A percentile compares a stretch with the other conserved stretches of the same genome.
Conservation (phyloP, 2,113 vertebrate species). For the Ariopsis seemanni region DNA sequence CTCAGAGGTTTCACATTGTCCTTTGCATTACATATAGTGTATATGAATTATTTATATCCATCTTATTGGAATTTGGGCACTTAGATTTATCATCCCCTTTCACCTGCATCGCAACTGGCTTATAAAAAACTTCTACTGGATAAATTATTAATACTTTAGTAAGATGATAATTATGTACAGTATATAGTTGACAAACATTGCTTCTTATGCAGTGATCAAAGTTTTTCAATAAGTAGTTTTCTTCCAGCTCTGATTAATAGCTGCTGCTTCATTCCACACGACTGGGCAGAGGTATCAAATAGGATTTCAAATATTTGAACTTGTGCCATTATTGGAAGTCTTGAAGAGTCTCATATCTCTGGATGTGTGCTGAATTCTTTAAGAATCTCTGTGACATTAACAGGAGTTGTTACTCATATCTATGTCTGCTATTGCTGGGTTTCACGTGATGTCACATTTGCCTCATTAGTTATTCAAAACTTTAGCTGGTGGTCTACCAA, state of each 20-base stretch:
- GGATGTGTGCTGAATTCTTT: neutral
- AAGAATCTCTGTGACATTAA: neutral
- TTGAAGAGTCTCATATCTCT: neutral
- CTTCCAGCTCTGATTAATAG: neutral
- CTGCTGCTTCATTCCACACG: neutral
- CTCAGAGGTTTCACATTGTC: neutral
- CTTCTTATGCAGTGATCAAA: neutral
- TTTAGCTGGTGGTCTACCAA: too few relatives aligned
- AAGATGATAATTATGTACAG: neutral
- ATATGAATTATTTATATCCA: neutral
- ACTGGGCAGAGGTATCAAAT: neutral
- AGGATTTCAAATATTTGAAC: conserved; percentile 13
- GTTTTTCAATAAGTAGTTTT: neutral
- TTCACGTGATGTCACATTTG: too few relatives aligned
- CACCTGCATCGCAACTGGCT: neutral
- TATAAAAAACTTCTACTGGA: neutral
- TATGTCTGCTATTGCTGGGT: neutral
- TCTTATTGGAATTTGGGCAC: neutral
- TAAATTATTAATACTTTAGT: neutral
- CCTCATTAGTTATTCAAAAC: too few relatives aligned
- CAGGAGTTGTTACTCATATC: neutral
- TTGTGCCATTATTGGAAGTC: neutral
- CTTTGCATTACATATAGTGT: neutral
- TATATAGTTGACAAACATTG: neutral
- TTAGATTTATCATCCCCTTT: neutral